Base-by-base conservation (phyloP, 92 coral and sea anemone species). In the Parazoanthus atlanticus region DNA sequence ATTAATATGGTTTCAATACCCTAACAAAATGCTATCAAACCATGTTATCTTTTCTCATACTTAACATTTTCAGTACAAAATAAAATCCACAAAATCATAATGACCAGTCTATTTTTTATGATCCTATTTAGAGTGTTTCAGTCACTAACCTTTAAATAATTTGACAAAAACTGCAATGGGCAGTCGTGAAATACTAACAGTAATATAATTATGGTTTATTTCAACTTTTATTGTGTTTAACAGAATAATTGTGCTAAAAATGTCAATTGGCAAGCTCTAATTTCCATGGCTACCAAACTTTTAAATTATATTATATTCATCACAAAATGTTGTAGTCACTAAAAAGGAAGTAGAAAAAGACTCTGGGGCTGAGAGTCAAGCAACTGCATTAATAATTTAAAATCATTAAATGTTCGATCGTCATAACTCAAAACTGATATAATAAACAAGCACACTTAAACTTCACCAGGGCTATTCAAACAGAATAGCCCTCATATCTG, bases 391-490 rank as follows among this genome's bases (percentile, higher is more conserved):
- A 87, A 87, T 47, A 26, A 58, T 36, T 77, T 7, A 31, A 86
- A 67, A 33, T 86, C 89, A 30, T 73, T 49, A 28, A 86, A 49
- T 69, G 76, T 25, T 34, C 41, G 64, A 88, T 54, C 40, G 76
- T 49, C 76, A 43, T 36, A 32, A 58, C 74, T 81, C 71, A 8
- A 61, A 56, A 19, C 46, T 81, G 19, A 81, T 81, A 81, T 34
- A 34, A 81, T 34, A 81, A 49, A 32, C 85, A 81, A 33, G 85
- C 71, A 61, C 82, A 81, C 74, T 58, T 81, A 81, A 58, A 30
- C 41, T 79, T 32, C 43, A 34, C 23, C 85, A 81, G 54, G 26
- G 26, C 17, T 81, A 81, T 78, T 78, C 74, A 81, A 81, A 52
- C 71, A 84, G 70, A 70, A 79, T 78, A 84, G 28, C 21, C 54